These are phyloP conservation scores for Zaprionus davidi DNA, from an alignment of 1,140 invertebrate genomes.

Conservation along the genomic window DNA sequence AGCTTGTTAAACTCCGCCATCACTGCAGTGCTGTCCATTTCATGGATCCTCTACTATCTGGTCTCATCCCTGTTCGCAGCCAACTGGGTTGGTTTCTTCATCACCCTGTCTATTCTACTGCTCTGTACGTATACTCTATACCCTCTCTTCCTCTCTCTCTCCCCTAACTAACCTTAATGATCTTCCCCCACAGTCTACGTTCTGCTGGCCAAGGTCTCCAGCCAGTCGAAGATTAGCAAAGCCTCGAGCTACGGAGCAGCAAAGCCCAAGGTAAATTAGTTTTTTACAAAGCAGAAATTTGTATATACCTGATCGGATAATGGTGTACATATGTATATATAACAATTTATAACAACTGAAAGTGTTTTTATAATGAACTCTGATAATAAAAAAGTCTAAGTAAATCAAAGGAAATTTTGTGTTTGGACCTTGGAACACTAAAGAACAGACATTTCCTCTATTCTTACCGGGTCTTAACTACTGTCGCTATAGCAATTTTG, in stretches of 20 bases:
- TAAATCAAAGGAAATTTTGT: neutral
- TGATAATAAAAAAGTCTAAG: slow-evolving; percentile 13
- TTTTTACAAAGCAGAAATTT: slow-evolving; percentile 6
- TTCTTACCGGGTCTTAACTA: slow-evolving; percentile 1
- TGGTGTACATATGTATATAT: slow-evolving; percentile 13
- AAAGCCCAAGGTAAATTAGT: slow-evolving; percentile 41
- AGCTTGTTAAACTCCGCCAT: slow-evolving; percentile 89
- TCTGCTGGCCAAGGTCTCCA: slow-evolving; percentile 90
- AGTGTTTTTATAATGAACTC: slow-evolving; percentile 7
- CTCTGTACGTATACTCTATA: slow-evolving; percentile 89
- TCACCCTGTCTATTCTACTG: slow-evolving; percentile 87
- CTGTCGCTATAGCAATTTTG: slow-evolving; percentile 16
- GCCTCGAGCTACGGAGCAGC: slow-evolving; percentile 89
- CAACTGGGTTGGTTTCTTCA: slow-evolving; percentile 88
- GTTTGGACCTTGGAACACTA: slow-evolving; percentile 9
- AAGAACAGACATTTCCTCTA: neutral
- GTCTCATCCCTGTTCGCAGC: slow-evolving; percentile 89
- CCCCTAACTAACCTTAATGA: neutral
- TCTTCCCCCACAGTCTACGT: slow-evolving; percentile 87
- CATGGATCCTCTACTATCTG: slow-evolving; percentile 89
- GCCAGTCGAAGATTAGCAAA: slow-evolving; percentile 93
- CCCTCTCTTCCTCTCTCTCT: neutral
- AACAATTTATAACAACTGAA: neutral
- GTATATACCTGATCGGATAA: slow-evolving; percentile 6
- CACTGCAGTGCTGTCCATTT: slow-evolving; percentile 89